Evolutionary conservation across 2,113 vertebrate genomes (phyloP), one percentile per base, ranked within the genome.

Genomic region (Cercopithecus mona): DNA sequence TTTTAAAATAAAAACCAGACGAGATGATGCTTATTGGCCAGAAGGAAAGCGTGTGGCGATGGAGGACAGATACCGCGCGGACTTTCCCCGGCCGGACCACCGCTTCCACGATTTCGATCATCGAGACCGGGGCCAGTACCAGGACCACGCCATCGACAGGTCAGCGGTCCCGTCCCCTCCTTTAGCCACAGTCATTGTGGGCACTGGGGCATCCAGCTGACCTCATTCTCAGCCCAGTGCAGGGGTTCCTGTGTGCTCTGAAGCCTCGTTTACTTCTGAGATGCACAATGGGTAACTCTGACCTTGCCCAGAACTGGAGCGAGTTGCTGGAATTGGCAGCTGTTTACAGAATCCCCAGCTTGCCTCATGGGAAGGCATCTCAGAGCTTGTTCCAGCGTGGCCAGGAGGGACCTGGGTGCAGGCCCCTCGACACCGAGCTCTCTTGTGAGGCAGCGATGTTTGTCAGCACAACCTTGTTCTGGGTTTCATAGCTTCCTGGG

Each of bases 31-130:
- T 0, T 99, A 98, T 64, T 99, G 99, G 99, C 98, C 98, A 0
- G 99, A 99, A 27, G 97, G 98, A 0, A 99, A 99, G 96, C 99
- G 99, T 6, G 98, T 99, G 97, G 97, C 98, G 0, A 75, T 99
- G 97, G 99, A 99, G 0, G 99, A 99, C 25, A 98, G 99, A 0
- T 99, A 99, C 35, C 98, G 98, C 2, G 99, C 99, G 0, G 99
- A 99, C 80, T 99, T 99, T 1, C 96, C 98, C 14, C 99, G 99
- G 0, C 99, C 98, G 3, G 99, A 99, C 0, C 99, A 99, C 73
- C 99, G 99, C 68, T 99, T 99, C 98, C 99, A 99, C 0, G 99
- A 99, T 97, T 99, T 99, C 2, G 99, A 99, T 97, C 99, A 99
- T 98, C 91, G 99, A n/a, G 99, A 99, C 8, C 99, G 99, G 0